Conservation (phyloP, 1,140 invertebrate genomes). For the Diorhabda carinulata region DNA sequence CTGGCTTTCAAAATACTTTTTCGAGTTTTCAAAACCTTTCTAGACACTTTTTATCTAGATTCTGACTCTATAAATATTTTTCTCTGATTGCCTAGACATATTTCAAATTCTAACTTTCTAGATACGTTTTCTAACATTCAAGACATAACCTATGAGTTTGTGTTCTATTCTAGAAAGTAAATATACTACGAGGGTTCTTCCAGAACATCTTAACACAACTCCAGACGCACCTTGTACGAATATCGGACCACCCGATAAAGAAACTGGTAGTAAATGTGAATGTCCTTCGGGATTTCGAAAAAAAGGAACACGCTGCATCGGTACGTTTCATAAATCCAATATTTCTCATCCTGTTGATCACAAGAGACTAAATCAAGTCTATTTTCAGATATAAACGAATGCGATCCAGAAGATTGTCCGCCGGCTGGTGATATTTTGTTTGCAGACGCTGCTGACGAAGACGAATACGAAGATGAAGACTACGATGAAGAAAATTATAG, state of each 20-base stretch:
- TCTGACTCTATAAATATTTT: too few species aligned
- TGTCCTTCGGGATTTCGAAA: slow-evolving; percentile 9
- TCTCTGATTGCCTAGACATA: too few species aligned
- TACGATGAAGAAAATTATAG: slow-evolving; percentile 1
- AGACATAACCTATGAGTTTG: too few species aligned
- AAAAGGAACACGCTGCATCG: background rate
- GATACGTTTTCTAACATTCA: too few species aligned
- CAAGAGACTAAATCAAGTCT: slow-evolving; percentile 9
- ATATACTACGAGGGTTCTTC: background rate
- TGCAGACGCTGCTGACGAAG: background rate
- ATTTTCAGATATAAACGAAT: slow-evolving; percentile 21
- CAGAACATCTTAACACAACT: slow-evolving; percentile 8
- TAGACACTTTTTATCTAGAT: too few species aligned
- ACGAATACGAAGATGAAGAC: slow-evolving; percentile 10
- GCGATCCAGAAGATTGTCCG: slow-evolving; percentile 2
- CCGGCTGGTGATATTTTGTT: too few species aligned
- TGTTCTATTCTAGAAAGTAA: background rate
- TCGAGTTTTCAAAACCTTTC: too few species aligned
- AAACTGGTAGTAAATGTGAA: slow-evolving; percentile 9
- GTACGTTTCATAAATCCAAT: slow-evolving; percentile 17
- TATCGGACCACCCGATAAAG: slow-evolving; percentile 9
- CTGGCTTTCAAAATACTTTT: too few species aligned
- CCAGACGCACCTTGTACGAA: slow-evolving; percentile 18
- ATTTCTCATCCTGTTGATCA: slow-evolving; percentile 17
- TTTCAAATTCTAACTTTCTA: too few species aligned